phyloP scores from a whole-genome alignment of 2,113 vertebrate species.

The Oryzias curvinotus region DNA sequence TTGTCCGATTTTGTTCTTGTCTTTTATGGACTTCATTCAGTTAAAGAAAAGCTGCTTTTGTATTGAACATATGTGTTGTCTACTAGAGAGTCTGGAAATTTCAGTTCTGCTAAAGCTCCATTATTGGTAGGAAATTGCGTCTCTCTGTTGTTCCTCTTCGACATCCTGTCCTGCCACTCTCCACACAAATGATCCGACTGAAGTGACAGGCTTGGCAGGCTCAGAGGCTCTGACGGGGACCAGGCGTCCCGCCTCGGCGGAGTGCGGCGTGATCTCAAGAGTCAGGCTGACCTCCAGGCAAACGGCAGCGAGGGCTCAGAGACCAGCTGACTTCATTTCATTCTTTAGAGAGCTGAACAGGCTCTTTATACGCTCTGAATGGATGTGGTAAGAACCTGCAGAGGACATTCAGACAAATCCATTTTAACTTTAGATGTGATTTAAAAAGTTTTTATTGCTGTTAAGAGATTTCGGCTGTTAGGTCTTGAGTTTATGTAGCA shows the following conservation, averaged over 20 bases:
- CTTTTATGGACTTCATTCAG: too few relatives aligned
- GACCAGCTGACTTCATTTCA: slow-evolving; percentile 37
- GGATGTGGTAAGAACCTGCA: not conserved
- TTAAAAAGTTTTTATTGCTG: too few relatives aligned
- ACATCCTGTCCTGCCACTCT: not conserved
- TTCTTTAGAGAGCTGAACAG: slow-evolving; percentile 15
- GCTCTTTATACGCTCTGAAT: not conserved
- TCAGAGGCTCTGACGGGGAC: slow-evolving; percentile 48
- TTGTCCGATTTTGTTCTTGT: too few relatives aligned
- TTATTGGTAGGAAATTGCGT: slow-evolving; percentile 4
- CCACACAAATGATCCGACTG: not conserved
- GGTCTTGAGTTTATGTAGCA: too few relatives aligned
- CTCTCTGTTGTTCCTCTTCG: slow-evolving; percentile 11
- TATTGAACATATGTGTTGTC: too few relatives aligned
- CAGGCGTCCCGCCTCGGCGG: slow-evolving; percentile 62
- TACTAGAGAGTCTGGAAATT: not conserved
- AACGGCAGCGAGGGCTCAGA: slow-evolving; percentile 33
- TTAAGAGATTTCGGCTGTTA: too few relatives aligned
- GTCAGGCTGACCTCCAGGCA: slow-evolving; percentile 55
- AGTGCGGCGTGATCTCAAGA: slow-evolving; percentile 64
- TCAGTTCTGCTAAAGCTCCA: not conserved
- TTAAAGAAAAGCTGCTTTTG: too few relatives aligned
- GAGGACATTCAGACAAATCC: too few relatives aligned
- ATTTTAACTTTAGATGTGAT: too few relatives aligned
- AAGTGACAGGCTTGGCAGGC: slow-evolving; percentile 38